Evolutionary conservation across 2,797 vertebrate genomes (phyloP).

Genomic region (Tapirus indicus): DNA sequence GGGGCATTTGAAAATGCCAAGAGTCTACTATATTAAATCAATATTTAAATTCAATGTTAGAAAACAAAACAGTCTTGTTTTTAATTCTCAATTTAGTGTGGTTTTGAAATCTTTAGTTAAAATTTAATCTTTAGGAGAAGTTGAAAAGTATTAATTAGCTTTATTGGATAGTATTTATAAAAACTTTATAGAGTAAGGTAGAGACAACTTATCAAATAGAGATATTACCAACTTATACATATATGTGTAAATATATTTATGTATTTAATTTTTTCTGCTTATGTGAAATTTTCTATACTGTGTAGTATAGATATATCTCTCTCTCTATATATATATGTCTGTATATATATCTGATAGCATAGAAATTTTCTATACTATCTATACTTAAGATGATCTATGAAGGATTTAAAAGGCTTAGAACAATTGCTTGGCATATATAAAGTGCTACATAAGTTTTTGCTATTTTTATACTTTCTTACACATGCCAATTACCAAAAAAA

Average conservation of each 20-base stretch:
- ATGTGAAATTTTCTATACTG: background rate
- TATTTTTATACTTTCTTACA: slow-evolving; percentile 45
- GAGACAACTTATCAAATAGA: slow-evolving; percentile 1
- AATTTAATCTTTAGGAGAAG: slow-evolving; percentile 9
- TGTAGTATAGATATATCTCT: background rate
- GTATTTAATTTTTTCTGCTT: background rate
- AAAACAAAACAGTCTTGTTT: background rate
- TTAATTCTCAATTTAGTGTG: slow-evolving; percentile 9
- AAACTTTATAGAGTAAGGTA: background rate
- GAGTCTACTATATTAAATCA: slow-evolving; percentile 54
- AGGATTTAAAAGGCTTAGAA: background rate
- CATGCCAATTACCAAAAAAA: background rate
- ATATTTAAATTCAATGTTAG: slow-evolving; percentile 61
- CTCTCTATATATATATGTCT: background rate
- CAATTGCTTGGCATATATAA: background rate
- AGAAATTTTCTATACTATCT: background rate
- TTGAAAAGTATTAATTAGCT: slow-evolving; percentile 15
- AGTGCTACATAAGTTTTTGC: background rate
- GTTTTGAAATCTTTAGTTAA: slow-evolving; percentile 35
- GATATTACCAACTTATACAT: background rate
- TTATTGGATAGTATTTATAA: background rate
- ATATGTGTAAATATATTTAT: background rate
- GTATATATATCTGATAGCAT: background rate
- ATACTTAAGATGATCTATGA: background rate
- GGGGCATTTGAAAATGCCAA: slow-evolving; percentile 57